Conservation (phyloP, 2,888 invertebrate genomes). For the Itoplectis maculator region DNA sequence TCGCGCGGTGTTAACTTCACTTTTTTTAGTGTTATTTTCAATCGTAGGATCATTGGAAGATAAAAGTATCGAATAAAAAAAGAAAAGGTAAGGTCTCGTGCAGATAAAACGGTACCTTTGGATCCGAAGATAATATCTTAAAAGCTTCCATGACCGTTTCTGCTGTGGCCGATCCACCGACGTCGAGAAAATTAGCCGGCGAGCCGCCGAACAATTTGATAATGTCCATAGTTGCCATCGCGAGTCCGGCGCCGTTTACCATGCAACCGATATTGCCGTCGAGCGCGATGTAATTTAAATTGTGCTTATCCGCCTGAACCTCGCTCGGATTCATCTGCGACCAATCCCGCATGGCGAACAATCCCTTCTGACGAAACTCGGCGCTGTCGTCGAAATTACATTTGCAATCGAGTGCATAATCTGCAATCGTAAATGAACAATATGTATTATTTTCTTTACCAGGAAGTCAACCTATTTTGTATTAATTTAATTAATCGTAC, state of each 20-base stretch:
- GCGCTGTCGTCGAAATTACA: constrained; percentile 98
- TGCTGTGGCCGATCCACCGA: constrained; percentile 97
- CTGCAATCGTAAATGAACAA: constrained; percentile 85
- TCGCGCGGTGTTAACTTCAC: background rate
- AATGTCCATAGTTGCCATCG: constrained; percentile 99
- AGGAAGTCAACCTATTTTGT: background rate
- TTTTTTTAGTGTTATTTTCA: background rate
- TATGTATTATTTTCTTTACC: background rate
- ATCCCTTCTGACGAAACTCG: constrained; percentile 94
- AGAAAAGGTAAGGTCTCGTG: background rate
- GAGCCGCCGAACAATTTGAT: constrained; percentile 97
- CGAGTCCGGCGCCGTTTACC: constrained; percentile 98
- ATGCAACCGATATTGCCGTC: constrained; percentile 97
- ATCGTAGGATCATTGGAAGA: background rate
- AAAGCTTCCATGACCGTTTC: constrained; percentile 98
- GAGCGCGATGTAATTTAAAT: constrained; percentile 97
- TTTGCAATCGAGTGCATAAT: constrained; percentile 97
- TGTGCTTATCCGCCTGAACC: constrained; percentile 94
- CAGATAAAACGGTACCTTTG: constrained; percentile 86
- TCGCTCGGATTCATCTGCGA: constrained; percentile 97
- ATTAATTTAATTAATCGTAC: constrained; percentile 84
- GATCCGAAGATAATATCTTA: constrained; percentile 97
- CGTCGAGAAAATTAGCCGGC: constrained; percentile 98
- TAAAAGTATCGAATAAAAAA: background rate
- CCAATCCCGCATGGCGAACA: constrained; percentile 94